Conservation (phyloP, 2,113 vertebrate species). For the Gasterosteus aculeatus region DNA sequence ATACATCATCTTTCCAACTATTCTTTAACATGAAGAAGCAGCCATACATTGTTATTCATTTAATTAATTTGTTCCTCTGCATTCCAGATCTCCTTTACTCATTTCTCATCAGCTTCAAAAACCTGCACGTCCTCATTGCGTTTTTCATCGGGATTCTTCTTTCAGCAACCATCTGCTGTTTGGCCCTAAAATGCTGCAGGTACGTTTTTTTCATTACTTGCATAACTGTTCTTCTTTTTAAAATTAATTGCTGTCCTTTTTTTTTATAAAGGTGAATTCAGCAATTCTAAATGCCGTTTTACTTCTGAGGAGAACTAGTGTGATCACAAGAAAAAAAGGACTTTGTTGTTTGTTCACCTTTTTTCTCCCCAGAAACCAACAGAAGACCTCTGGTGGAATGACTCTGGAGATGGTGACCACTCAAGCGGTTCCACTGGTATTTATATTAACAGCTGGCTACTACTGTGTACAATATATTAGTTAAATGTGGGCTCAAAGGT, state of each 20-base stretch:
- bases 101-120: fast-evolving
- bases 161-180: slow-evolving; percentile 42
- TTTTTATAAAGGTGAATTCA: background rate
- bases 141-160: slow-evolving; percentile 46
- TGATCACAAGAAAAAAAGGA: background rate
- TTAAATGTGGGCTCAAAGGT: background rate
- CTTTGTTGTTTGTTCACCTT: background rate
- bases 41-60: background rate
- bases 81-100: background rate
- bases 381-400: background rate
- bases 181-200: slow-evolving; percentile 41
- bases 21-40: background rate
- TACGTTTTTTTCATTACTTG: slow-evolving; percentile 1
- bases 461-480: background rate
- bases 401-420: slow-evolving; percentile 47
- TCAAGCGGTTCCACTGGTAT: slow-evolving; percentile 14
- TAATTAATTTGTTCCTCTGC: background rate
- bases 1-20: background rate
- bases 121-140: background rate
- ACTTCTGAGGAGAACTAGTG: background rate
- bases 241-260: background rate
- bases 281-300: background rate
- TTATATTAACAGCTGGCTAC: background rate
- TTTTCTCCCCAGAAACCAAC: slow-evolving; percentile 32
- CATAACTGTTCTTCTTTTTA: background rate